A percentile compares a stretch with the other conserved stretches of the same genome.
Conservation (phyloP, 2,113 vertebrate genomes). For the Cephalopholis sonnerati region DNA sequence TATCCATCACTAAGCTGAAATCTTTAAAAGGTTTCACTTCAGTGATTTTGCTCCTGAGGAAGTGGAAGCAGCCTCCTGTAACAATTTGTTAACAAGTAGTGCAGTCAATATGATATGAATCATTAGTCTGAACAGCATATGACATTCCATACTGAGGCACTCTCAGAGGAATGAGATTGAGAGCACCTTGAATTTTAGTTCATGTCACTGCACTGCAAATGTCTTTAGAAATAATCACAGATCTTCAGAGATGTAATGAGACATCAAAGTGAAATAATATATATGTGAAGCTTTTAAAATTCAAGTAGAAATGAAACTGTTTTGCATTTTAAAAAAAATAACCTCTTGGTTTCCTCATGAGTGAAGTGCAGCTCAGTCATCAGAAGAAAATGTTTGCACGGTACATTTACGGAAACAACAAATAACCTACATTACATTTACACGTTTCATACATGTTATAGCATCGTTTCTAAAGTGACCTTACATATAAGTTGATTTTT, state of each 20-base stretch:
- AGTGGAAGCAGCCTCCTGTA: conserved; percentile 25
- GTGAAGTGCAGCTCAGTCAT: too few species aligned
- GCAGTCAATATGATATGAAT: conserved; percentile 36
- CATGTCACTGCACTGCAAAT: not conserved
- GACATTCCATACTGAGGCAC: not conserved
- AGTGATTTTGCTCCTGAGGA: conserved; percentile 36
- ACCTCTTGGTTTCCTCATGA: not conserved
- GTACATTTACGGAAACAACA: too few species aligned
- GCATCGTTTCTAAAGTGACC: too few species aligned
- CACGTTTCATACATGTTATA: too few species aligned
- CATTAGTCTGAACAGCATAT: conserved; percentile 2
- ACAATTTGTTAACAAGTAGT: conserved; percentile 47
- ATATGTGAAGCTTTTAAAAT: not conserved
- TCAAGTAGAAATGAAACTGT: not conserved
- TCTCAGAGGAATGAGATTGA: conserved; percentile 9
- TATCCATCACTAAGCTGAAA: conserved; percentile 55
- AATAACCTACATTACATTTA: too few species aligned
- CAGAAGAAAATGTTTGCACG: too few species aligned
- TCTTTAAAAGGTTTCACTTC: conserved; percentile 68
- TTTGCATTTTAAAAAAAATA: not conserved
- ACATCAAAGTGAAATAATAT: not conserved
- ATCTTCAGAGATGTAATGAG: not conserved
- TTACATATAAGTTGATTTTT: too few species aligned
- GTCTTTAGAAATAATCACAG: not conserved
- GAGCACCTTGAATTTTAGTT: conserved; percentile 5